phyloP scores from a whole-genome alignment of 2,113 vertebrate genomes.

The Macrotus californicus region DNA sequence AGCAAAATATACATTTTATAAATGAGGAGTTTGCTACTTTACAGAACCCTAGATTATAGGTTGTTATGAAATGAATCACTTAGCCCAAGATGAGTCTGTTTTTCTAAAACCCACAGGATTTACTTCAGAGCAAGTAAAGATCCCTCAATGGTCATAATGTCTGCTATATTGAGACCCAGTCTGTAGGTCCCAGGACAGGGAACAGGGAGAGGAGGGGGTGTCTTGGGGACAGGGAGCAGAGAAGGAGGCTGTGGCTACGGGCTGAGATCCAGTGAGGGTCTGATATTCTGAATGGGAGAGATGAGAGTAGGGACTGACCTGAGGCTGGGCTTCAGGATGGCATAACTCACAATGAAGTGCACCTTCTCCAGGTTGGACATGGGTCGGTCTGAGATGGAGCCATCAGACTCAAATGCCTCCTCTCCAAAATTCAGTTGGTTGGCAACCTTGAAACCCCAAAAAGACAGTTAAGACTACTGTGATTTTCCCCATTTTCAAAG shows the following conservation, averaged over 20 bases:
- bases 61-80: background rate
- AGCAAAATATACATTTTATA: background rate
- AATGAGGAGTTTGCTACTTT: background rate
- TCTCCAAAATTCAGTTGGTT: slow-evolving; percentile 78
- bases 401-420: slow-evolving; percentile 78
- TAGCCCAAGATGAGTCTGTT: background rate
- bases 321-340: slow-evolving; percentile 87
- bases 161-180: background rate
- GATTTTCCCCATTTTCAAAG: background rate
- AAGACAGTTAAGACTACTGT: background rate
- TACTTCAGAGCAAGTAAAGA: background rate
- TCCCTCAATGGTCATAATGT: background rate
- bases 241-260: background rate
- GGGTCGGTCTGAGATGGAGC: slow-evolving; percentile 82
- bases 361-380: slow-evolving; percentile 94
- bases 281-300: background rate
- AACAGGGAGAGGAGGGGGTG: background rate
- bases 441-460: slow-evolving; percentile 75
- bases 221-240: too few species aligned
- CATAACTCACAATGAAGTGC: slow-evolving; percentile 91
- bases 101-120: background rate
- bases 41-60: background rate
- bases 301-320: slow-evolving; percentile 79
- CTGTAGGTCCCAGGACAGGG: background rate
- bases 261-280: background rate